Percentiles rank a stretch among this genome's conserved stretches.
Conservation (phyloP, 92 coral and sea anemone genomes). For the Porites rus region DNA sequence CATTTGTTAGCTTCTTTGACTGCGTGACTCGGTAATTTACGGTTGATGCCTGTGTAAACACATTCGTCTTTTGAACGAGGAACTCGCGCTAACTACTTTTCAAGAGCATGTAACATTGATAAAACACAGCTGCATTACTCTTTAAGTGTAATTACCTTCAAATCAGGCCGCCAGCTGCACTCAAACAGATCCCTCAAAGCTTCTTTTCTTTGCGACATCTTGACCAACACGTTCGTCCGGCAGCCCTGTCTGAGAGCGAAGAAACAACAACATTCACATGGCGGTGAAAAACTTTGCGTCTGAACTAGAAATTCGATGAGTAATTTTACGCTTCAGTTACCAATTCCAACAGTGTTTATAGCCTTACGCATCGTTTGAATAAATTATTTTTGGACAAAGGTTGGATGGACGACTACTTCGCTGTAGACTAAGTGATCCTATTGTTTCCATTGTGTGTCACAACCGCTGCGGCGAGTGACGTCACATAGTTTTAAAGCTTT, state of each 20-base stretch:
- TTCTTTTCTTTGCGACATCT: constrained; percentile 39
- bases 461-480: constrained; percentile 24
- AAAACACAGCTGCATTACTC: constrained; percentile 23
- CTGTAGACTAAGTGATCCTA: constrained; percentile 8
- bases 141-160: constrained; percentile 30
- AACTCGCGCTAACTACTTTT: neutral
- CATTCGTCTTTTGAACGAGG: neutral
- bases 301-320: neutral
- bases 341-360: constrained; percentile 24
- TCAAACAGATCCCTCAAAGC: constrained; percentile 27
- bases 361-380: constrained; percentile 47
- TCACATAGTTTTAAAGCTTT: constrained; percentile 1
- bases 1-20: neutral
- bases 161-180: constrained; percentile 53
- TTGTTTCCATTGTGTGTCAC: constrained; percentile 19
- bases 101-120: neutral
- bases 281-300: neutral
- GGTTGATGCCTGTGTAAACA: neutral
- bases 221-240: neutral
- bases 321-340: constrained; percentile 34
- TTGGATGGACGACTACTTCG: constrained; percentile 21
- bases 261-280: neutral
- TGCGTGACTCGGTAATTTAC: constrained; percentile 21
- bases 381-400: constrained; percentile 28
- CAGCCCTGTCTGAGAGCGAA: neutral